Base-by-base conservation (phyloP, 1,140 invertebrate genomes). In the Cydia splendana region DNA sequence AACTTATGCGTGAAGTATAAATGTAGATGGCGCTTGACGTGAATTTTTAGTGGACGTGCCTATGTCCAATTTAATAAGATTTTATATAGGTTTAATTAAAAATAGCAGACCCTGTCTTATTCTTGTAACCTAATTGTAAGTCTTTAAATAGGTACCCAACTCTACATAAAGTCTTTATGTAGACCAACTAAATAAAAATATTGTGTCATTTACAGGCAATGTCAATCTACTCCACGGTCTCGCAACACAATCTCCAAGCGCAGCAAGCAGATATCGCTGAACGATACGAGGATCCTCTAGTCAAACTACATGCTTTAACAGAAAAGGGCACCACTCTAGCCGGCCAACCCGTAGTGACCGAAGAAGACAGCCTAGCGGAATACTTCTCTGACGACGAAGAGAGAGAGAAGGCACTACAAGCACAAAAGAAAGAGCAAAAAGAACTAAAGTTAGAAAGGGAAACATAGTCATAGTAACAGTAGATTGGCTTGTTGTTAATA, bases 171-270 rank as follows among this genome's bases (percentile, higher is more conserved):
- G 30, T 30, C 30, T 30, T 38, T 38, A 38, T 38, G 42, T 45
- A 45, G 7, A 10, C 12, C 45, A 48, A 48, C 12, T 48, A 2
- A 48, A 15, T 15, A 4, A 18, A n/a, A 57, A 18, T 9, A 57
- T 18, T 18, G 2, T 51, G 18, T 73, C 76, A 13, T 75, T 94
- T 94, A 13, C 83, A 96, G 95, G 96, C 96, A 5, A 94, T 96
- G 94, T 92, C 95, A 51, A 96, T 96, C 84, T 96, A 96, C 85
- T 95, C 95, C 74, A 94, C 95, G 77, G 93, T 96, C n/a, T 90
- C 94, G 45, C 85, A 88, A 24, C 87, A 94, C 77, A 91, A 88
- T 51, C 77, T 78, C 12, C 87, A 91, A 76, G 28, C 80, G 7
- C 38, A 30, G 30, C 80, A 79, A 15, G 20, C 38, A 2, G 88